Conservation (phyloP, 2,888 invertebrate species). For the Galeopsomyia nigrocyanea region DNA sequence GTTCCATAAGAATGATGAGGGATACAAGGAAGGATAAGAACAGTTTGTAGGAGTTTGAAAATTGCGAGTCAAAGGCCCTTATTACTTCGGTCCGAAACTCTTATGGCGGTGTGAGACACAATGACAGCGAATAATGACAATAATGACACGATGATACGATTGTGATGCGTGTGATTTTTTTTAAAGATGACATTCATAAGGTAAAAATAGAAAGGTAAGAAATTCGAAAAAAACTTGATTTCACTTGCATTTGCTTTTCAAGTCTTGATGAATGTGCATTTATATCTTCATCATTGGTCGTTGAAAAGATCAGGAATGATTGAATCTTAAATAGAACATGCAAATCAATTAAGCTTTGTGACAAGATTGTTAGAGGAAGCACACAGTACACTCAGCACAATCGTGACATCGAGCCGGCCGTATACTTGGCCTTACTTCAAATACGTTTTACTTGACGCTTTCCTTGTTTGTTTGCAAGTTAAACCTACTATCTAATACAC, state of each 20-base stretch:
- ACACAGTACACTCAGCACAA: conserved; percentile 67
- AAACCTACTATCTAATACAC: conserved; percentile 63
- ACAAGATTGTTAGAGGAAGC: conserved; percentile 59
- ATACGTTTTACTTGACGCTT: conserved; percentile 48
- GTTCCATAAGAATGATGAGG: conserved; percentile 28
- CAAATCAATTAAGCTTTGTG: too few species aligned
- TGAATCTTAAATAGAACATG: too few species aligned
- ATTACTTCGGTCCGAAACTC: conserved; percentile 43
- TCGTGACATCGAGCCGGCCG: conserved; percentile 67
- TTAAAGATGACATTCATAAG: conserved; percentile 27
- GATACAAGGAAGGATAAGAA: conserved; percentile 39
- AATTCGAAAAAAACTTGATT: too few species aligned
- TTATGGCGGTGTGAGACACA: conserved; percentile 47
- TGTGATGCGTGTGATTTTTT: conserved; percentile 39
- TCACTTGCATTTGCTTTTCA: too few species aligned
- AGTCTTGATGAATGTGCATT: too few species aligned
- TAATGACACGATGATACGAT: conserved; percentile 46
- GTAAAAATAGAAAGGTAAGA: not conserved
- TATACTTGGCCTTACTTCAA: conserved; percentile 64
- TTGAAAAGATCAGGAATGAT: too few species aligned
- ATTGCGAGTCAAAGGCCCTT: conserved; percentile 42
- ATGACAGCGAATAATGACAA: conserved; percentile 46
- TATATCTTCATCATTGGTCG: too few species aligned
- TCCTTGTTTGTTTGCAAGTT: conserved; percentile 43
- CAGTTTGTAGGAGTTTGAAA: conserved; percentile 37